A percentile compares a stretch with the other conserved stretches of the same genome.
Conservation (phyloP, 2,113 vertebrate genomes). For the Pongo pygmaeus region DNA sequence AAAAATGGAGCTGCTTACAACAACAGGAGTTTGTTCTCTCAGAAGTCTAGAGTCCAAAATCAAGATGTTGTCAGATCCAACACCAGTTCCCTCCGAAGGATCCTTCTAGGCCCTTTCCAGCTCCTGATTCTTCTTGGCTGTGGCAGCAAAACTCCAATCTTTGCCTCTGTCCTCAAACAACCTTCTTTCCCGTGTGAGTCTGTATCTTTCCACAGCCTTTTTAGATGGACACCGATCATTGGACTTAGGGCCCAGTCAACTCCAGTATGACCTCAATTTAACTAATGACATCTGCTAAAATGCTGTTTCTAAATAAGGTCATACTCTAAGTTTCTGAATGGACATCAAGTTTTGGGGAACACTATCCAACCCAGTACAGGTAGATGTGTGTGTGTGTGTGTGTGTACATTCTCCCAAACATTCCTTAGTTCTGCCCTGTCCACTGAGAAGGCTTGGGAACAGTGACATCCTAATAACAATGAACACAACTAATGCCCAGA, state of each 20-base stretch:
- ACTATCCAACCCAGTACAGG: not conserved
- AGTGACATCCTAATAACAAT: not conserved
- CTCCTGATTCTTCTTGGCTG: not conserved
- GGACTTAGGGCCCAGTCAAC: not conserved
- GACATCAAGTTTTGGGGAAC: not conserved
- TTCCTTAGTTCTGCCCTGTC: not conserved
- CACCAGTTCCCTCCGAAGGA: not conserved
- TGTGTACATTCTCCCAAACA: not conserved
- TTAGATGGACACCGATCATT: not conserved
- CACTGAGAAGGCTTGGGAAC: not conserved
- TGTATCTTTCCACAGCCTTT: not conserved
- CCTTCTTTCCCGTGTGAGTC: not conserved
- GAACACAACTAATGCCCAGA: not conserved
- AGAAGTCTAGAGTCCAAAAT: not conserved
- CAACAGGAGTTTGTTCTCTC: not conserved
- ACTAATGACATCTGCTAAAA: not conserved
- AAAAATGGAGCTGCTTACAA: not conserved
- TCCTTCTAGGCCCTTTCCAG: not conserved
- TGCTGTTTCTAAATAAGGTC: not conserved
- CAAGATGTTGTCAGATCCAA: not conserved
- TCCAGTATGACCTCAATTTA: not conserved
- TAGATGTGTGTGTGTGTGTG: too few relatives aligned
- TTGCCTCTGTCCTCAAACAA: too few relatives aligned
- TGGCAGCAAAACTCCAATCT: not conserved
- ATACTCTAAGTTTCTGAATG: not conserved